Conservation (phyloP, 2,888 invertebrate genomes). For the Trichopoda pennipes region DNA sequence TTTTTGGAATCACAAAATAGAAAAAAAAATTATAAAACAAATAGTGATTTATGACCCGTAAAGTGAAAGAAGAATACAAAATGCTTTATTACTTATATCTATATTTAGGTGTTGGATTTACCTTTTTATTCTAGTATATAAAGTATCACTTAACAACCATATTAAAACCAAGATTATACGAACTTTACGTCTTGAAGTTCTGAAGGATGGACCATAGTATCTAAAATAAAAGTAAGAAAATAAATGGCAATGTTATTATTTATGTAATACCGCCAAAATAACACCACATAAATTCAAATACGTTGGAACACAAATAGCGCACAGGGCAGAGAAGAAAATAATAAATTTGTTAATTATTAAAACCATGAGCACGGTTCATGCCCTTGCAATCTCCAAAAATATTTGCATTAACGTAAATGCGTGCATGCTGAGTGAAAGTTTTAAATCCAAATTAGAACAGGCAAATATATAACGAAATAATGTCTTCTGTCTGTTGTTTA, state of each 20-base stretch:
- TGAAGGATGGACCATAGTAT: constrained; percentile 93
- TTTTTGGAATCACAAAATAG: no score
- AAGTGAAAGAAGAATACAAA: no score
- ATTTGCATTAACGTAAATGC: not conserved
- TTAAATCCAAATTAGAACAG: no score
- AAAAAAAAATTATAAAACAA: no score
- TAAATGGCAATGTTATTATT: not conserved
- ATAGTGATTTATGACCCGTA: no score
- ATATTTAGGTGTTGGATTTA: constrained; percentile 75
- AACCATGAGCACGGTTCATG: not conserved
- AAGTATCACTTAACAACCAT: constrained; percentile 89
- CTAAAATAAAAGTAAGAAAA: constrained; percentile 81
- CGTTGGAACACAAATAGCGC: constrained; percentile 80
- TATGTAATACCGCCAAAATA: not conserved
- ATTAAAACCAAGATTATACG: constrained; percentile 89
- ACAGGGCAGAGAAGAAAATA: constrained; percentile 2
- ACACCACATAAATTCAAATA: not conserved
- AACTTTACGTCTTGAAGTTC: constrained; percentile 91
- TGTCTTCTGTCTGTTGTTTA: no score
- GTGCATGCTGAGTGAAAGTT: not conserved
- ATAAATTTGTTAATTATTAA: not conserved
- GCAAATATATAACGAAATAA: no score
- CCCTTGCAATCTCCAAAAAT: not conserved
- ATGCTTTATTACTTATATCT: no score
- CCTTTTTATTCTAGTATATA: constrained; percentile 90